A percentile compares a stretch with the other conserved stretches of the same genome.
Evolutionary conservation across 1,140 invertebrate genomes (phyloP).

Genomic region (Aphaenogaster ashmeadi): DNA sequence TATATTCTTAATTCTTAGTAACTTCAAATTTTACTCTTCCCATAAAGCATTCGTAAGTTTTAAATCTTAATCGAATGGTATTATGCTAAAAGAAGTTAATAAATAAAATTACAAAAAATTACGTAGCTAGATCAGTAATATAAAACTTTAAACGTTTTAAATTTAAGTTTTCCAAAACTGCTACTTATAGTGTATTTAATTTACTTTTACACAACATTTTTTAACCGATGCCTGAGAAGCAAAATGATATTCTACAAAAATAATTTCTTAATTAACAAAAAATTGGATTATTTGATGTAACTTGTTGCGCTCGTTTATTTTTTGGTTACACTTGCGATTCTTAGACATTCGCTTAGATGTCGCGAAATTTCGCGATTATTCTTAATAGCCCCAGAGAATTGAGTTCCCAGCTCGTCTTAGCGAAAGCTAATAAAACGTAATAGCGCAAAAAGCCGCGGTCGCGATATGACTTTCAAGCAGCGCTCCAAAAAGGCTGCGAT

Average conservation of each 20-base stretch:
- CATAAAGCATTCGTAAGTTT: background rate
- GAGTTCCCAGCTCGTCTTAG: constrained; percentile 16
- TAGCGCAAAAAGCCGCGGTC: constrained; percentile 59
- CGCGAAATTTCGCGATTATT: background rate
- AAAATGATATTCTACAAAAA: background rate
- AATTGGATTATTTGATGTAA: background rate
- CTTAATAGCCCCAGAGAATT: background rate
- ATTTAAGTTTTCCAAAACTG: background rate
- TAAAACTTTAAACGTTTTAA: background rate
- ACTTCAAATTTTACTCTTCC: background rate
- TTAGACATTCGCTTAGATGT: background rate
- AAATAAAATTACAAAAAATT: constrained; percentile 4
- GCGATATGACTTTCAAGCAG: constrained; percentile 65
- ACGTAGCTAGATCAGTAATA: background rate
- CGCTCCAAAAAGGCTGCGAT: constrained; percentile 19
- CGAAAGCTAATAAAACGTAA: constrained; percentile 32
- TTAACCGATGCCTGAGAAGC: background rate
- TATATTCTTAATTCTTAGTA: background rate
- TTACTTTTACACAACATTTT: background rate
- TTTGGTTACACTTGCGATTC: too few relatives aligned
- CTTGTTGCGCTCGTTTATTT: background rate
- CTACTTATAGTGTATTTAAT: background rate
- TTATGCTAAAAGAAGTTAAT: background rate
- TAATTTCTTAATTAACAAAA: background rate
- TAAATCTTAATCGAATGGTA: background rate